A percentile compares a stretch with the other conserved stretches of the same genome.
Evolutionary conservation across 1,140 invertebrate genomes (phyloP).

Genomic region (Zaprionus davidi): DNA sequence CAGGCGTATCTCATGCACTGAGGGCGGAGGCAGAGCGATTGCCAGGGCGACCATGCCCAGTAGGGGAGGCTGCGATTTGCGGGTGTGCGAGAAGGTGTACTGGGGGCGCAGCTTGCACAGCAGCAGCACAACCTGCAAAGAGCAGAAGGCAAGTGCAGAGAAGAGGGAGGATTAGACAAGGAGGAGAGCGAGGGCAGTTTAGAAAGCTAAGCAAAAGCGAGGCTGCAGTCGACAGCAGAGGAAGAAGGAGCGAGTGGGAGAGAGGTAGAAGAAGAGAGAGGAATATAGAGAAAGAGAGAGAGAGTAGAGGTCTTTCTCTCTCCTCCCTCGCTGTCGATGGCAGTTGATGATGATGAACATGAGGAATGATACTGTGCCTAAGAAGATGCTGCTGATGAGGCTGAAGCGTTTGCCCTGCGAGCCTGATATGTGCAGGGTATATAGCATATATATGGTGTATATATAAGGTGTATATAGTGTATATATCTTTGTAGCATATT

Average conservation of each 20-base stretch:
- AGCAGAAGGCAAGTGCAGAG: conserved; percentile 25
- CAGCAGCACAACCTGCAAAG: conserved; percentile 94
- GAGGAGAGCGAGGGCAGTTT: neutral
- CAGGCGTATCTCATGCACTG: conserved; percentile 97
- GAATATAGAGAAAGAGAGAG: neutral
- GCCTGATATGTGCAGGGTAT: neutral
- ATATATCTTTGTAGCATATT: conserved; percentile 51
- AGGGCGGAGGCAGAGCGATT: conserved; percentile 97
- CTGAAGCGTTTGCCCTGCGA: neutral
- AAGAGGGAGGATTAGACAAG: neutral
- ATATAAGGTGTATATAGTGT: neutral
- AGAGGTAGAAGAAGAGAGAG: neutral
- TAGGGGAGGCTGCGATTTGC: conserved; percentile 92
- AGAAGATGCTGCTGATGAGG: conserved; percentile 28
- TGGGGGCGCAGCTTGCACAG: conserved; percentile 95
- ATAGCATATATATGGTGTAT: neutral
- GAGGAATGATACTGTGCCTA: conserved; percentile 26
- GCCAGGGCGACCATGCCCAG: conserved; percentile 97
- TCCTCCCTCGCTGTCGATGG: neutral
- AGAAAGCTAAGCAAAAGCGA: conserved; percentile 1
- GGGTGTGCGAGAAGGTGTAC: conserved; percentile 94
- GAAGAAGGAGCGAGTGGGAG: neutral
- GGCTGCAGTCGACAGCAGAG: conserved; percentile 10
- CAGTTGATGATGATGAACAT: conserved; percentile 16
- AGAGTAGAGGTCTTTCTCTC: neutral